These are phyloP conservation scores for Styela clava DNA, from an alignment of 23 tunicate species.

Conservation along the genomic window DNA sequence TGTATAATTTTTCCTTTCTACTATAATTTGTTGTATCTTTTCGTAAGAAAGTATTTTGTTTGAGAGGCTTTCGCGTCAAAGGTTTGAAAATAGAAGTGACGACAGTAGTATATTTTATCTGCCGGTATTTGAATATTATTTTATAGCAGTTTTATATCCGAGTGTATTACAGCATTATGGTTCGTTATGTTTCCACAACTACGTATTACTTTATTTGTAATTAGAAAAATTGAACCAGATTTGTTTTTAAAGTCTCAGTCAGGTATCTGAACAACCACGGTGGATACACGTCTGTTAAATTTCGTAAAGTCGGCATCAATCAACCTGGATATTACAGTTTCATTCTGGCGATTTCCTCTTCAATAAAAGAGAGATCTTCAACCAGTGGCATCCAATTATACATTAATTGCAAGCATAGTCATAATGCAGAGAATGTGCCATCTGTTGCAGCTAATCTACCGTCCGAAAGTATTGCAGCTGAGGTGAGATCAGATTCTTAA, in stretches of 20 bases:
- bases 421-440: slow-evolving; percentile 25
- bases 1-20: no score
- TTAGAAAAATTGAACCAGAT: no score
- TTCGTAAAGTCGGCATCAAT: slow-evolving; percentile 37
- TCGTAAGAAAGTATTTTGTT: no score
- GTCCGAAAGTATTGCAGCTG: not conserved
- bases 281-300: slow-evolving; percentile 46
- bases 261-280: slow-evolving; percentile 36
- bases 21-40: no score
- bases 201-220: no score
- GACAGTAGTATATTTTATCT: not conserved
- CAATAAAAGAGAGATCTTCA: not conserved
- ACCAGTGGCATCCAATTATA: slow-evolving; percentile 20
- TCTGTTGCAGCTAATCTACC: not conserved
- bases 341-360: slow-evolving; percentile 22
- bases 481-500: not conserved
- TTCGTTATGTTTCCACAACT: no score
- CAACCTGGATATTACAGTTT: slow-evolving; percentile 34
- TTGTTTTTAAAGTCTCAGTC: slow-evolving; percentile 16
- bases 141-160: no score
- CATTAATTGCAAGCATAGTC: slow-evolving; percentile 51
- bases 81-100: not conserved
- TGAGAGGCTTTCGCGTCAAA: no score
- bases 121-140: not conserved
- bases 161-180: no score